A percentile compares a stretch with the other conserved stretches of the same genome.
phyloP scores from a whole-genome alignment of 2,113 vertebrate species.

The Silurus glanis region DNA sequence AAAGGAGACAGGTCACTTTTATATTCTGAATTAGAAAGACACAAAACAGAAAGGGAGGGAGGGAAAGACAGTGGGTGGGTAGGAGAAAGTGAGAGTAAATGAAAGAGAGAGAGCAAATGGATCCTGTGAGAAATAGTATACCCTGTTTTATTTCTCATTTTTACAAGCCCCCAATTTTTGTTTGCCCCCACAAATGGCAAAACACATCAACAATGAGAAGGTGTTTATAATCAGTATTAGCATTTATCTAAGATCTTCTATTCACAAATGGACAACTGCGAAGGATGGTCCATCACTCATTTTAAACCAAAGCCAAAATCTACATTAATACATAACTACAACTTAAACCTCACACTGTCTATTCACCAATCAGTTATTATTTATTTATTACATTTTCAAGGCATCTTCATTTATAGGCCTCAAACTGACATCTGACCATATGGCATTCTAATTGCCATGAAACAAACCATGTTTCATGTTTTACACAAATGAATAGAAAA shows the following conservation, averaged over 20 bases:
- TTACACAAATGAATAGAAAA: not conserved
- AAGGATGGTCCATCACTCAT: not conserved
- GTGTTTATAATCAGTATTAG: not conserved
- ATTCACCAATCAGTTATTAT: not conserved
- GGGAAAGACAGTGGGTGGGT: not conserved
- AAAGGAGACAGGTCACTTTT: slow-evolving; percentile 33
- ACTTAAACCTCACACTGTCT: not conserved
- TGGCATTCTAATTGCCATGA: not conserved
- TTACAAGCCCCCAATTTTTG: not conserved
- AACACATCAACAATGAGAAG: not conserved
- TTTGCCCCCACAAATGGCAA: not conserved
- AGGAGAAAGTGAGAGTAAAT: not conserved
- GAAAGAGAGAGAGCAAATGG: slow-evolving; percentile 16
- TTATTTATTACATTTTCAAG: not conserved
- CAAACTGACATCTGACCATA: not conserved
- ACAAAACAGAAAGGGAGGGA: not conserved
- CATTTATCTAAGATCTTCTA: not conserved
- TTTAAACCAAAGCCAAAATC: not conserved
- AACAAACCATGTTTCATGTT: not conserved
- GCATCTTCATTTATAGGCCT: not conserved
- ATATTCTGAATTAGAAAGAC: slow-evolving; percentile 31
- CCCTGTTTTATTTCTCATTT: slow-evolving; percentile 50
- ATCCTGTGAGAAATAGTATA: slow-evolving; percentile 49
- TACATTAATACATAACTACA: not conserved
- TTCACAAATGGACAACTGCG: not conserved